Percentiles rank a stretch among this genome's conserved stretches.
These are phyloP conservation scores for Poeciliopsis prolifica DNA, from an alignment of 2,113 vertebrate genomes.

Conservation along the genomic window DNA sequence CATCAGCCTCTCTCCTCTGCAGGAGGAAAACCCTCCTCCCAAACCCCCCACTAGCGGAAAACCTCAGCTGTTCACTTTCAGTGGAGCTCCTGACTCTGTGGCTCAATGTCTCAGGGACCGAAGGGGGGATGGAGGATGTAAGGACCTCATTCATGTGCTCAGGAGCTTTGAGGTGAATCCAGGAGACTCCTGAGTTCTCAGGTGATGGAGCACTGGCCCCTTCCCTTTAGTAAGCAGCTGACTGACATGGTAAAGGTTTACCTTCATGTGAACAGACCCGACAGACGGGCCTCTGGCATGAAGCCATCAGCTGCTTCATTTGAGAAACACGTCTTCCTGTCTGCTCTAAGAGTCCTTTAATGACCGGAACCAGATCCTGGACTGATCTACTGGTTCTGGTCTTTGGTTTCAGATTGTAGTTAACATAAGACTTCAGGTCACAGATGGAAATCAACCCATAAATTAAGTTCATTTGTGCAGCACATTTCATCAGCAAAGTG, in stretches of 20 bases:
- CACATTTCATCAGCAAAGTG: too few species aligned
- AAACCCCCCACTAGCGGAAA: slow-evolving; percentile 57
- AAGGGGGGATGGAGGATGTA: slow-evolving; percentile 76
- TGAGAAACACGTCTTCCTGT: too few species aligned
- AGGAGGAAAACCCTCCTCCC: neutral
- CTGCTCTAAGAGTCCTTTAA: neutral
- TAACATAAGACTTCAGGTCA: too few species aligned
- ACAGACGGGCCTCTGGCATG: neutral
- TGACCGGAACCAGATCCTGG: neutral
- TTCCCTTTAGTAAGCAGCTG: slow-evolving; percentile 29
- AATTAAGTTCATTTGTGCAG: too few species aligned
- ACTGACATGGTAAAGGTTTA: slow-evolving; percentile 40
- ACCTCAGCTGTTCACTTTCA: slow-evolving; percentile 65
- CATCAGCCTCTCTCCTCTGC: slow-evolving; percentile 57
- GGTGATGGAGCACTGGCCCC: slow-evolving; percentile 66
- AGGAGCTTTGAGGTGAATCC: slow-evolving; percentile 86
- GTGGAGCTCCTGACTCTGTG: slow-evolving; percentile 82
- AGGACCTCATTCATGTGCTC: slow-evolving; percentile 87
- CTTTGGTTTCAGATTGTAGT: too few species aligned
- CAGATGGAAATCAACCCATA: too few species aligned
- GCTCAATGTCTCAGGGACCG: slow-evolving; percentile 79
- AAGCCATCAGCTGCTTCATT: too few species aligned
- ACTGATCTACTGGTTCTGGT: too few species aligned
- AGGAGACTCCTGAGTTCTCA: slow-evolving; percentile 82
- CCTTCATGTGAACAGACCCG: slow-evolving; percentile 20